These are phyloP conservation scores for Leucophenga varia DNA, from an alignment of 1,140 invertebrate species.

Conservation along the genomic window DNA sequence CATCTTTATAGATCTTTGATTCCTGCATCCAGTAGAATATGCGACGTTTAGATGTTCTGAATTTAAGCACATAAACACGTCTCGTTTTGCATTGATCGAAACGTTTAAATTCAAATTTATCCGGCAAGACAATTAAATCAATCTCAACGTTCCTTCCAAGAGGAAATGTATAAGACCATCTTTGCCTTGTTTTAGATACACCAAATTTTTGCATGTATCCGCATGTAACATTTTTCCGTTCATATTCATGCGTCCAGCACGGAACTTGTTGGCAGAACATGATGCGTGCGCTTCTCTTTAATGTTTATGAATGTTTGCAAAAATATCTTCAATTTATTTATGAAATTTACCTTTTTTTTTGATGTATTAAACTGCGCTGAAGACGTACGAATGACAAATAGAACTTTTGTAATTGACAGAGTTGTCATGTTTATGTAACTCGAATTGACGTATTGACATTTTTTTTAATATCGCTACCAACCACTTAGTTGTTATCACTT, in stretches of 20 bases:
- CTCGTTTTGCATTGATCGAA: conserved; percentile 96
- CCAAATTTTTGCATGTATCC: conserved; percentile 90
- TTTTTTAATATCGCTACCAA: too few relatives aligned
- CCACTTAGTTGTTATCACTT: too few relatives aligned
- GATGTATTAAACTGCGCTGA: too few relatives aligned
- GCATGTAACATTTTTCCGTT: conserved; percentile 93
- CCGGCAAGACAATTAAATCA: conserved; percentile 97
- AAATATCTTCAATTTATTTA: too few relatives aligned
- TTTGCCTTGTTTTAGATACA: conserved; percentile 94
- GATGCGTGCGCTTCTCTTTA: conserved; percentile 34
- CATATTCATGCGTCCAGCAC: conserved; percentile 95
- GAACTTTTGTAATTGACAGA: too few relatives aligned
- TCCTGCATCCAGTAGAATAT: conserved; percentile 99
- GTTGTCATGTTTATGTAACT: too few relatives aligned
- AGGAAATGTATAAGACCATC: conserved; percentile 97
- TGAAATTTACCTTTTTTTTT: too few relatives aligned
- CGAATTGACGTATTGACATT: too few relatives aligned
- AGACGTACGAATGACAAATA: too few relatives aligned
- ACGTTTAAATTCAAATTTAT: conserved; percentile 96
- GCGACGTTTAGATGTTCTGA: conserved; percentile 88
- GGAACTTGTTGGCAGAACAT: conserved; percentile 64
- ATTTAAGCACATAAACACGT: conserved; percentile 93
- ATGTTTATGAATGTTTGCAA: too few relatives aligned
- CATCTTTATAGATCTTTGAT: conserved; percentile 94
- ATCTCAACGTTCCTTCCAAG: conserved; percentile 79